These are phyloP conservation scores for Tringa solitaria DNA, from an alignment of 2,113 vertebrate species.

Conservation along the genomic window DNA sequence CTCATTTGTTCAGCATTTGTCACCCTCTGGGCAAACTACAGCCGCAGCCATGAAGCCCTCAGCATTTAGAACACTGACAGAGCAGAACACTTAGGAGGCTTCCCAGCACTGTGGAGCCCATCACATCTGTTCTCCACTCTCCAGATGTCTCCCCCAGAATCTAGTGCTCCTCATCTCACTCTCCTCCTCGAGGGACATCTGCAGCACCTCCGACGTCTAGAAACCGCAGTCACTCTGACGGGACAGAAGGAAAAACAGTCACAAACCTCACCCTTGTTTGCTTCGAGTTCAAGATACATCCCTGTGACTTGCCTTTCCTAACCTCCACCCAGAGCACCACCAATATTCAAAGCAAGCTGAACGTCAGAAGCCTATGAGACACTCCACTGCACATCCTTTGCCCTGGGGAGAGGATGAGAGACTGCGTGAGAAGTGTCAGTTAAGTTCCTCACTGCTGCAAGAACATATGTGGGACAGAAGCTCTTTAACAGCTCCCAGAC, in stretches of 20 bases:
- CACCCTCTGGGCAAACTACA: background rate
- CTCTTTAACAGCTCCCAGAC: conserved; percentile 32
- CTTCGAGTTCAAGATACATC: background rate
- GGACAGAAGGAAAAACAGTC: background rate
- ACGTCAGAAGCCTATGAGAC: background rate
- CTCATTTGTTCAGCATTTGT: background rate
- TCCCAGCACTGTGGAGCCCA: background rate
- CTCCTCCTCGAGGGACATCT: background rate
- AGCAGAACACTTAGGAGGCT: background rate
- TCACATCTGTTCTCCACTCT: background rate
- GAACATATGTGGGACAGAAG: conserved; percentile 53
- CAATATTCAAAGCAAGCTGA: background rate
- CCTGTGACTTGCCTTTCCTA: background rate
- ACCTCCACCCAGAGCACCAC: background rate
- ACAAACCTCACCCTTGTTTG: background rate
- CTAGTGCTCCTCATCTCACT: background rate
- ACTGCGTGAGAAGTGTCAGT: background rate
- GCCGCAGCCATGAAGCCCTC: background rate
- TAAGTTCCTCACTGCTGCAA: background rate
- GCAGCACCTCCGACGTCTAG: accelerated
- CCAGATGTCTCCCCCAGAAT: background rate
- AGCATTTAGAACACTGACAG: background rate
- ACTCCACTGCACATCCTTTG: conserved; percentile 4
- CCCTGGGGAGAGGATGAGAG: conserved; percentile 12
- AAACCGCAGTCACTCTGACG: background rate